Evolutionary conservation across 2,113 vertebrate species (phyloP).

Genomic region (Prochilodus magdalenae): DNA sequence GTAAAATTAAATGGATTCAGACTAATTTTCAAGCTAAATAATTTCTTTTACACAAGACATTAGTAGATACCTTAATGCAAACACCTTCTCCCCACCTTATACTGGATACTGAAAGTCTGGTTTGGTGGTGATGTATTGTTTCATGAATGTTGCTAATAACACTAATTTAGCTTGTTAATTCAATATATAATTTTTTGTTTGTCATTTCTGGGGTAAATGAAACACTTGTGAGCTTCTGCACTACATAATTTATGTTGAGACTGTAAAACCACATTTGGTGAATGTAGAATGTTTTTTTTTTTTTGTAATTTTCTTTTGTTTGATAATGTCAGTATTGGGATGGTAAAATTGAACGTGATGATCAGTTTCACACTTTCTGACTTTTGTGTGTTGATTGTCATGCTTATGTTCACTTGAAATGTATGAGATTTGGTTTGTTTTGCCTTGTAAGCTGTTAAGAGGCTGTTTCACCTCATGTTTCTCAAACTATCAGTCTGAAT

Average conservation of each 20-base stretch:
- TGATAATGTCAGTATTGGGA: conserved; percentile 35
- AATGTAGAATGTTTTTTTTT: conserved; percentile 25
- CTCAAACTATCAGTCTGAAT: background rate
- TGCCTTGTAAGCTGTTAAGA: background rate
- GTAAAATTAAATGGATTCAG: background rate
- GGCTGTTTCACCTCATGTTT: background rate
- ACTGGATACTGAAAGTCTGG: background rate
- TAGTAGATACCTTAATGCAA: background rate
- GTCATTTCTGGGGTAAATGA: background rate
- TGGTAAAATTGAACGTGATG: conserved; percentile 8
- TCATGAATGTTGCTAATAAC: background rate
- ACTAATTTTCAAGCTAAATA: background rate
- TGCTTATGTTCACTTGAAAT: background rate
- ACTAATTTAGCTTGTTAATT: conserved; percentile 8
- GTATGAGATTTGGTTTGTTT: conserved; percentile 7
- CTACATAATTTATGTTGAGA: conserved; percentile 22
- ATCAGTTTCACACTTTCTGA: conserved; percentile 23
- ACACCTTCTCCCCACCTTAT: background rate
- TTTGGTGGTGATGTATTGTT: background rate
- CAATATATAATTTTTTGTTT: conserved; percentile 1
- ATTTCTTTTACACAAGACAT: background rate
- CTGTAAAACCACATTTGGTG: conserved; percentile 42
- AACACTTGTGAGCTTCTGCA: conserved; percentile 15
- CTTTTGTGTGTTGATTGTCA: conserved; percentile 14
- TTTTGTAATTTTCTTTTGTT: background rate